Percentiles rank a stretch among this genome's conserved stretches.
phyloP scores from a whole-genome alignment of 2,797 vertebrate species.

The Melopsittacus undulatus region DNA sequence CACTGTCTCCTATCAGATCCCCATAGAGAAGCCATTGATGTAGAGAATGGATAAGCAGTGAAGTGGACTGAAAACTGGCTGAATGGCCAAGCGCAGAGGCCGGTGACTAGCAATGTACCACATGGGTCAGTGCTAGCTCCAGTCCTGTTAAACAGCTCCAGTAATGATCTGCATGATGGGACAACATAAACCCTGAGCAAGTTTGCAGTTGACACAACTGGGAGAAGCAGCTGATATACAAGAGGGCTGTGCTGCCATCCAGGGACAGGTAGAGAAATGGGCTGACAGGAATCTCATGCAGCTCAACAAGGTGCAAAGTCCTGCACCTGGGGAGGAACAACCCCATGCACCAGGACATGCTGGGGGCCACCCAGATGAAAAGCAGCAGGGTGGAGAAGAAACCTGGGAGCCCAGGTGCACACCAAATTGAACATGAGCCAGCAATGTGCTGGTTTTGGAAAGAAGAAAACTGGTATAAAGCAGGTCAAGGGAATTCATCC shows the following conservation, averaged over 20 bases:
- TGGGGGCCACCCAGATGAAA: not conserved
- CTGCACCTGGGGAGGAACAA: not conserved
- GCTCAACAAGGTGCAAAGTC: not conserved
- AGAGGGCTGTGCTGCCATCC: not conserved
- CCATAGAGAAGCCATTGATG: not conserved
- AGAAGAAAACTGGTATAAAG: not conserved
- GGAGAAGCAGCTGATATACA: not conserved
- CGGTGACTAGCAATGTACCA: too few relatives aligned
- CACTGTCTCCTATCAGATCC: accelerated
- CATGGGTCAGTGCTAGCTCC: not conserved
- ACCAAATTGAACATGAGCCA: not conserved
- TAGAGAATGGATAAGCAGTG: not conserved
- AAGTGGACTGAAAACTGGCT: not conserved
- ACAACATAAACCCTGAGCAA: not conserved
- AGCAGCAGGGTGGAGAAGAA: not conserved
- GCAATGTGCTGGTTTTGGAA: not conserved
- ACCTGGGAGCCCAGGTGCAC: accelerated
- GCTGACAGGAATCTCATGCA: accelerated
- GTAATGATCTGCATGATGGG: too few relatives aligned
- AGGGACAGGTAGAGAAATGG: not conserved
- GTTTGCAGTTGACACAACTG: not conserved
- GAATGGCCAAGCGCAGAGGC: not conserved
- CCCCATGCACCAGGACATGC: accelerated
- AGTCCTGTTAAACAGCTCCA: not conserved
- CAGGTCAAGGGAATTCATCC: not conserved